These are phyloP conservation scores for Heliconius erato DNA, from an alignment of 2,888 invertebrate species.

Conservation along the genomic window DNA sequence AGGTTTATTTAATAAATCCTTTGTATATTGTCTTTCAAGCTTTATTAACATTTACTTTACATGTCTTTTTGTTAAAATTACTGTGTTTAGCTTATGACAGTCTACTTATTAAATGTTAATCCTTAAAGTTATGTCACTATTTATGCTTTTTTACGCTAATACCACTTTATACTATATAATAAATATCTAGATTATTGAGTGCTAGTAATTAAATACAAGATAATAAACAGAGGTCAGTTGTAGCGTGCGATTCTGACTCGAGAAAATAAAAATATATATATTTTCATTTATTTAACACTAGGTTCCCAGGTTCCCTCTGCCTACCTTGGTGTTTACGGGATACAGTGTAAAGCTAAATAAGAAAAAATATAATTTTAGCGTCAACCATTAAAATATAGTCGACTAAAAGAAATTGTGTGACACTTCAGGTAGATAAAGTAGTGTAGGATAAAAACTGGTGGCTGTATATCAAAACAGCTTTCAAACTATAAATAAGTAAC, in stretches of 20 bases:
- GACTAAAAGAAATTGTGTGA: neutral
- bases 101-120: neutral
- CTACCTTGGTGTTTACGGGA: too few species aligned
- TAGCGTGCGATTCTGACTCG: too few species aligned
- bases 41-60: neutral
- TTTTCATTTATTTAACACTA: too few species aligned
- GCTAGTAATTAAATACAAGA: neutral
- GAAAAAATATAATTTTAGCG: neutral
- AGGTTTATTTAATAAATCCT: neutral
- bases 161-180: too few species aligned
- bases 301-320: too few species aligned
- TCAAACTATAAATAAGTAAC: conserved; percentile 37
- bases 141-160: too few species aligned
- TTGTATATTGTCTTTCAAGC: neutral
- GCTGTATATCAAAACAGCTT: conserved; percentile 33
- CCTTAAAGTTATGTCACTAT: neutral
- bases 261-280: too few species aligned
- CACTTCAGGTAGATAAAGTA: conserved; percentile 27
- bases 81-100: neutral
- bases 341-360: too few species aligned
- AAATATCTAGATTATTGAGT: neutral
- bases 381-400: neutral
- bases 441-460: conserved; percentile 9
- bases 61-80: neutral
- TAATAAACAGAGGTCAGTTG: neutral